These are phyloP conservation scores for Crypturellus tataupa DNA, from an alignment of 2,797 vertebrate genomes.

Conservation along the genomic window DNA sequence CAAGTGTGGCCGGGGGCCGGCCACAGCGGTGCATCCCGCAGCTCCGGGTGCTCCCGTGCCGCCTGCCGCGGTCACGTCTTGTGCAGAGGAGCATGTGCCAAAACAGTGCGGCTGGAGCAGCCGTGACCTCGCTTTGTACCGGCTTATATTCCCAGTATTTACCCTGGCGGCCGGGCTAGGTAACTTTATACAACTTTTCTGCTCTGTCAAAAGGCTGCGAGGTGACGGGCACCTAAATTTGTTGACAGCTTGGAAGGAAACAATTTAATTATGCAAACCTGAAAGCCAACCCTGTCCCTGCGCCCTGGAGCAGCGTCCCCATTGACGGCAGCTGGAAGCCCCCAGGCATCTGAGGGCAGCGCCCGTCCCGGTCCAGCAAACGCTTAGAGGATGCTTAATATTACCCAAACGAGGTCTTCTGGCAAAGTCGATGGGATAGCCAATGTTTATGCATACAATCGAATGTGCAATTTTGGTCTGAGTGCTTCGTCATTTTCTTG, in stretches of 20 bases:
- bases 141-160: neutral
- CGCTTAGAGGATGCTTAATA: neutral
- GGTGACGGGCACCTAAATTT: neutral
- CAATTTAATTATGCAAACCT: conserved; percentile 17
- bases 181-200: neutral
- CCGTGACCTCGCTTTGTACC: neutral
- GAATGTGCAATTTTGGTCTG: conserved; percentile 26
- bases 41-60: neutral
- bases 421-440: neutral
- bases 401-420: neutral
- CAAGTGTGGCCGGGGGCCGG: accelerated
- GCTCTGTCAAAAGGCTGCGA: conserved; percentile 2
- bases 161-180: conserved; percentile 9
- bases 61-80: neutral
- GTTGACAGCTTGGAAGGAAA: conserved; percentile 47
- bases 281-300: neutral
- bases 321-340: neutral
- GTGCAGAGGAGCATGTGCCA: accelerated
- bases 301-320: neutral
- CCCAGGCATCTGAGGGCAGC: neutral
- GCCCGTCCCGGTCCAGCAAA: neutral
- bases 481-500: conserved; percentile 65
- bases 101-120: neutral
- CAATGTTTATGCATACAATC: neutral
- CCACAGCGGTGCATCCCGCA: neutral